A percentile compares a stretch with the other conserved stretches of the same genome.
phyloP scores from a whole-genome alignment of 2,113 vertebrate genomes.

The Anseranas semipalmata region DNA sequence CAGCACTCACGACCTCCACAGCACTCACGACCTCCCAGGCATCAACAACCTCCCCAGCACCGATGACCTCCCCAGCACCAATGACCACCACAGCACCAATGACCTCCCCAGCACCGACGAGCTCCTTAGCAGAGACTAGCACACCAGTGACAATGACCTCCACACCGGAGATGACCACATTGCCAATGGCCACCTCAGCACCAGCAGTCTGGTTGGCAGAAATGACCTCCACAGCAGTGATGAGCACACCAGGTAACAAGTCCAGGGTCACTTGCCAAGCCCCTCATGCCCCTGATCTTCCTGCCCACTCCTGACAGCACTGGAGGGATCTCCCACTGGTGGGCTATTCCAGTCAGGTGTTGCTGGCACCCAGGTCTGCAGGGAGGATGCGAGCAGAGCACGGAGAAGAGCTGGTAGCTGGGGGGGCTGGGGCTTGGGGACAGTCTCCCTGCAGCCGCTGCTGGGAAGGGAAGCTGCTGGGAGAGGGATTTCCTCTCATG shows the following conservation, averaged over 20 bases:
- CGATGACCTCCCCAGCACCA: rapidly evolving
- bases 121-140: no score
- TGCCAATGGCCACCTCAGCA: rapidly evolving
- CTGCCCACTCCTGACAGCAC: not conserved
- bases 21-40: no score
- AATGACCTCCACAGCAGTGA: not conserved
- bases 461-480: rapidly evolving
- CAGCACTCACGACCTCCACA: no score
- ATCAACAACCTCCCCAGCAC: rapidly evolving
- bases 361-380: not conserved
- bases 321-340: no score
- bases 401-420: not conserved
- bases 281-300: not conserved
- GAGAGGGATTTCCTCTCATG: not conserved
- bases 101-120: rapidly evolving
- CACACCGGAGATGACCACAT: rapidly evolving
- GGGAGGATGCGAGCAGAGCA: not conserved
- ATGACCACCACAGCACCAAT: rapidly evolving
- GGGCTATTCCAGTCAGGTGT: no score
- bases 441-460: not conserved
- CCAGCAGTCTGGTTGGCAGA: no score
- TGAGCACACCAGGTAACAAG: not conserved
- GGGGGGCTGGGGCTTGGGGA: rapidly evolving
- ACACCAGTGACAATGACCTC: not conserved
- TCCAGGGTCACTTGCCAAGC: not conserved